Percentiles rank a stretch among this genome's conserved stretches.
These are phyloP conservation scores for Rhorus exstirpatorius DNA, from an alignment of 2,888 invertebrate species.

Conservation along the genomic window DNA sequence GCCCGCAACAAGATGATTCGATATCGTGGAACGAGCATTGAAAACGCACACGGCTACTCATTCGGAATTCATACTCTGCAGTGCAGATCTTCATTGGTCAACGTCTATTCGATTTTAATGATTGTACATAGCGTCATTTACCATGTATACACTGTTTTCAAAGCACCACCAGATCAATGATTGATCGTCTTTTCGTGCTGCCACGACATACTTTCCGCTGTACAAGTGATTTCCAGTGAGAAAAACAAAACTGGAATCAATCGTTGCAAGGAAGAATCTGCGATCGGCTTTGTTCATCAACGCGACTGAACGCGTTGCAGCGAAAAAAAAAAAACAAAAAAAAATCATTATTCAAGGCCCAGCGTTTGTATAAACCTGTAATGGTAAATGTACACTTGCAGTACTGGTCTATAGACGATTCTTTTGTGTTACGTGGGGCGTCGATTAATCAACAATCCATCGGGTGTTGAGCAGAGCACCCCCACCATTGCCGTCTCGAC, in stretches of 20 bases:
- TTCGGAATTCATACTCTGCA: background rate
- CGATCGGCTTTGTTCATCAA: constrained; percentile 56
- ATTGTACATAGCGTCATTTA: constrained; percentile 56
- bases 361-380: constrained; percentile 12
- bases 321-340: constrained; percentile 26
- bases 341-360: constrained; percentile 60
- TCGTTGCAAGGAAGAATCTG: constrained; percentile 36
- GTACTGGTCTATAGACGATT: constrained; percentile 2
- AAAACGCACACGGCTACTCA: background rate
- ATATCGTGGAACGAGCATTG: too few relatives aligned
- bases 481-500: constrained; percentile 17
- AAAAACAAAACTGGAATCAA: constrained; percentile 20
- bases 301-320: constrained; percentile 22
- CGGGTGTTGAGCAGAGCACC: constrained; percentile 44
- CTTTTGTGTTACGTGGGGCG: constrained; percentile 64
- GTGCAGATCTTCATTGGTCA: constrained; percentile 8
- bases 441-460: constrained; percentile 72
- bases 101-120: constrained; percentile 54
- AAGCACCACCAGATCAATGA: constrained; percentile 61
- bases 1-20: too few relatives aligned
- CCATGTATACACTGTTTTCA: constrained; percentile 35
- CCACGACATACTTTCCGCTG: constrained; percentile 2
- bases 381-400: background rate
- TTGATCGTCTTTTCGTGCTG: constrained; percentile 57
- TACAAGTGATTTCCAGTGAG: background rate